phyloP scores from a whole-genome alignment of 37 sponge, comb jelly and placozoan species.

The Mnemiopsis leidyi region DNA sequence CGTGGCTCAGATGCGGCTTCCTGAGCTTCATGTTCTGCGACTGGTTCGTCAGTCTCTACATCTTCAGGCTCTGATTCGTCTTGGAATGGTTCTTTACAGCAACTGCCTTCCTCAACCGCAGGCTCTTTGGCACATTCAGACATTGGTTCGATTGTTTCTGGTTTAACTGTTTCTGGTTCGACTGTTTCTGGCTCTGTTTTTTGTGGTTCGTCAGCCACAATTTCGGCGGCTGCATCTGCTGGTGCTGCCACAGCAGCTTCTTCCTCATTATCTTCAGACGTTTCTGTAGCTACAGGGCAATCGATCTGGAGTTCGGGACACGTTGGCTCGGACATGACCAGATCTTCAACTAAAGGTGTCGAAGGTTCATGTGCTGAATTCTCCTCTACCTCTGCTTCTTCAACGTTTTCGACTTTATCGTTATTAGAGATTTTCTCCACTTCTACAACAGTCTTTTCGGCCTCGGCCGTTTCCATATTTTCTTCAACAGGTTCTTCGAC shows the following conservation, averaged over 20 bases:
- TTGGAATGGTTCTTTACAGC: background rate
- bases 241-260: background rate
- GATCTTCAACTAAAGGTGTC: background rate
- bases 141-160: background rate
- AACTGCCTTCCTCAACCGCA: background rate
- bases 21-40: background rate
- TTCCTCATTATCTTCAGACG: background rate
- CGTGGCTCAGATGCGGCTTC: background rate
- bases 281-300: background rate
- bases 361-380: background rate
- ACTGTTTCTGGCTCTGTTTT: background rate
- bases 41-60: conserved; percentile 8
- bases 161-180: background rate
- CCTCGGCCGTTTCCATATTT: background rate
- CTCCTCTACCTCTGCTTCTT: background rate
- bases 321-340: background rate
- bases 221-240: background rate
- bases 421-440: background rate
- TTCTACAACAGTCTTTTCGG: background rate
- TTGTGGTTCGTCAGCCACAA: background rate
- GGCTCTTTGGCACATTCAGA: background rate
- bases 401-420: background rate
- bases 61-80: background rate
- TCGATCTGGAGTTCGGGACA: background rate
- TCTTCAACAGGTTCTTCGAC: background rate